phyloP scores from a whole-genome alignment of 2,113 vertebrate genomes.

The Tychaedon coryphoeus region DNA sequence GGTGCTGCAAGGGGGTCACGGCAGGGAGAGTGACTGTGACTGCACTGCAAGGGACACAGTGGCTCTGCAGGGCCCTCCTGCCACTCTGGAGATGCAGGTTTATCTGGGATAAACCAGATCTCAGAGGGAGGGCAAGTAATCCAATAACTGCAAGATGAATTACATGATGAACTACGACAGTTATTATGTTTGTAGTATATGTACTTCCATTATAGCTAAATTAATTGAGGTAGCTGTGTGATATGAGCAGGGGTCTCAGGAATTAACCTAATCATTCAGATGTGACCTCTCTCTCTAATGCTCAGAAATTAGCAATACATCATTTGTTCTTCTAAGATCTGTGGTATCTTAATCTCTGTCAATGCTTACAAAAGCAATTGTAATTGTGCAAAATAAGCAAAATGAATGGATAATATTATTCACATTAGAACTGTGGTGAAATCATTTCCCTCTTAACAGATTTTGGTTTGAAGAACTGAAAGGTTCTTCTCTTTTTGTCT shows the following conservation, averaged over 20 bases:
- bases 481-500: neutral
- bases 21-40: neutral
- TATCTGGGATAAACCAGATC: neutral
- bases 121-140: neutral
- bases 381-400: slow-evolving; percentile 13
- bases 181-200: neutral
- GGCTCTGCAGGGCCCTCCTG: neutral
- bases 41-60: neutral
- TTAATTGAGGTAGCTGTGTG: slow-evolving; percentile 1
- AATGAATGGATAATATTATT: neutral
- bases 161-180: neutral
- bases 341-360: neutral
- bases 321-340: slow-evolving; percentile 2
- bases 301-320: slow-evolving; percentile 22
- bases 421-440: neutral
- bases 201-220: neutral
- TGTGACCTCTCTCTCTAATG: neutral
- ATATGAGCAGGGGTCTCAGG: neutral
- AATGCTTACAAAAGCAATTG: neutral
- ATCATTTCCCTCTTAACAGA: neutral
- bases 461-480: neutral
- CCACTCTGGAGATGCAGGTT: neutral
- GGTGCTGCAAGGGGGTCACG: rapidly evolving
- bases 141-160: neutral
- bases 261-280: slow-evolving; percentile 34